Evolutionary conservation across 2,113 vertebrate genomes (phyloP).

Genomic region (Seriola rivoliana): DNA sequence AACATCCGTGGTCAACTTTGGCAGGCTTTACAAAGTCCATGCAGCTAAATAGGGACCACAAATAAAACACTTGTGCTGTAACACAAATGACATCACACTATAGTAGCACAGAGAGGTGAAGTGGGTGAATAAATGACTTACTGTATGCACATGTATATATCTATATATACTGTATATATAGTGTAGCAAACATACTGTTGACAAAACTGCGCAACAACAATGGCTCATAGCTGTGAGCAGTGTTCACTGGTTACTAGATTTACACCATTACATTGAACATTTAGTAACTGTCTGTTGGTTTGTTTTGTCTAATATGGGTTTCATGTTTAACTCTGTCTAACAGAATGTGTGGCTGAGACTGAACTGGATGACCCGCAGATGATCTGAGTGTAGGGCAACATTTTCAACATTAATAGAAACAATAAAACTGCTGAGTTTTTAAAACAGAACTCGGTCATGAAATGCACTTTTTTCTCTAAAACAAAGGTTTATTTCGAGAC

Average conservation of each 20-base stretch:
- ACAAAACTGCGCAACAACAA: background rate
- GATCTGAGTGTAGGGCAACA: too few species aligned
- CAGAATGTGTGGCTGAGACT: background rate
- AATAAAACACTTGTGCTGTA: conserved; percentile 62
- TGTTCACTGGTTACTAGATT: too few species aligned
- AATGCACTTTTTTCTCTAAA: too few species aligned
- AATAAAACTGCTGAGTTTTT: too few species aligned
- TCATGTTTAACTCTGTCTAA: background rate
- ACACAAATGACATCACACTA: conserved; percentile 63
- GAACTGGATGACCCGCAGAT: too few species aligned
- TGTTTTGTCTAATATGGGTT: background rate
- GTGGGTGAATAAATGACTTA: background rate
- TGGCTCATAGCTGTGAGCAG: background rate
- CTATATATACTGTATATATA: background rate
- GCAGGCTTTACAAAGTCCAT: conserved; percentile 43
- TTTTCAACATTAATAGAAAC: too few species aligned
- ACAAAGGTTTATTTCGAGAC: too few species aligned
- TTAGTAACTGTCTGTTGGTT: background rate
- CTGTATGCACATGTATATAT: background rate
- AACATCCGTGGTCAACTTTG: conserved; percentile 59
- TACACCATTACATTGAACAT: too few species aligned
- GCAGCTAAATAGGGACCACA: conserved; percentile 49
- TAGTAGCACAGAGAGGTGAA: conserved; percentile 37
- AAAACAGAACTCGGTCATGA: too few species aligned
- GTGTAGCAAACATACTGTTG: too few species aligned